These are phyloP conservation scores for Sarcophaga variegata DNA, from an alignment of 2,888 invertebrate species.

Conservation along the genomic window DNA sequence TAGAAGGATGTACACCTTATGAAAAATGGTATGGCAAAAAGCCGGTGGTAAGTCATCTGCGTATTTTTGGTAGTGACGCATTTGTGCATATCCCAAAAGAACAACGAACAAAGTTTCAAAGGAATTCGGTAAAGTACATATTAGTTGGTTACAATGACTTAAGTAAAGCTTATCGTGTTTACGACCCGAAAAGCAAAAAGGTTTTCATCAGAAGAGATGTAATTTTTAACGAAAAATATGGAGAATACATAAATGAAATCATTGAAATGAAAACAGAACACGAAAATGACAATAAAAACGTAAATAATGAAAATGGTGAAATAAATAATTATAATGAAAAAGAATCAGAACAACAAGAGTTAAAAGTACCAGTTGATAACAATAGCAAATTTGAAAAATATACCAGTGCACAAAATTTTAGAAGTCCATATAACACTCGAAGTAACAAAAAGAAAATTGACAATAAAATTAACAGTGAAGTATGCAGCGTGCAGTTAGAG, in stretches of 20 bases:
- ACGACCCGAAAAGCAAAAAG: neutral
- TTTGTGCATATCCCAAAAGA: conserved; percentile 40
- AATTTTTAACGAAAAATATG: conserved; percentile 29
- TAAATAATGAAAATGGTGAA: neutral
- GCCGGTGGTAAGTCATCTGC: conserved; percentile 38
- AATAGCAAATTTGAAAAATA: neutral
- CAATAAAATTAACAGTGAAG: conserved; percentile 10
- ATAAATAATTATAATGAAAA: neutral
- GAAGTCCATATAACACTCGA: conserved; percentile 38
- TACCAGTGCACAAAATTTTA: neutral
- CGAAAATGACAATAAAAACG: neutral
- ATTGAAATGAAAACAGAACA: neutral
- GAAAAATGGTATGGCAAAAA: conserved; percentile 27
- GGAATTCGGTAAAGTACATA: neutral
- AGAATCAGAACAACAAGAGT: neutral
- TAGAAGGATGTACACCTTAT: neutral
- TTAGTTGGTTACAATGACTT: neutral
- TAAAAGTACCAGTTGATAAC: neutral
- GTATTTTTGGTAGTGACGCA: conserved; percentile 37
- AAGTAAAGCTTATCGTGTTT: neutral
- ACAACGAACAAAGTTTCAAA: conserved; percentile 15
- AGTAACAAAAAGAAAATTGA: conserved; percentile 11
- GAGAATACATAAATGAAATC: neutral
- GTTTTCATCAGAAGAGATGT: conserved; percentile 6
- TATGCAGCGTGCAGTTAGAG: conserved; percentile 31